These are phyloP conservation scores for Xiphophorus birchmanni DNA, from an alignment of 2,797 vertebrate genomes.

Conservation along the genomic window DNA sequence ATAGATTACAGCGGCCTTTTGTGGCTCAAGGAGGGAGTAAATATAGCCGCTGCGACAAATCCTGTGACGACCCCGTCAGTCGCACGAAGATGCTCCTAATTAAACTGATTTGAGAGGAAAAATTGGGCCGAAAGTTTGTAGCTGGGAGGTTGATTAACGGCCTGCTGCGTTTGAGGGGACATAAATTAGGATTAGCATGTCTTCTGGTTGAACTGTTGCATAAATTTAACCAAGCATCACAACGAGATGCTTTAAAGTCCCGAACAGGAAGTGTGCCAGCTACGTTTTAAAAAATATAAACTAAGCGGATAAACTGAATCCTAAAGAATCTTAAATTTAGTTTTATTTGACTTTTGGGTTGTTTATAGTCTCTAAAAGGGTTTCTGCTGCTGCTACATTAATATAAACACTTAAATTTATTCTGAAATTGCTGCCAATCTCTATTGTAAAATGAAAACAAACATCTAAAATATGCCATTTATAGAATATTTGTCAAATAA, in stretches of 20 bases:
- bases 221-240: neutral
- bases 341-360: neutral
- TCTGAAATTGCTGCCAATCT: neutral
- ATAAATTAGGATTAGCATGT: neutral
- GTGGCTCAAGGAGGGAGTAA: conserved; percentile 51
- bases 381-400: neutral
- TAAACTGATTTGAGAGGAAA: conserved; percentile 17
- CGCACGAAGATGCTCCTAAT: conserved; percentile 17
- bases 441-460: neutral
- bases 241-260: neutral
- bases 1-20: conserved; percentile 56
- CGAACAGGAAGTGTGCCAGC: neutral
- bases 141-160: neutral
- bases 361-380: neutral
- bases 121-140: neutral
- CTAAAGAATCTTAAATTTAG: neutral
- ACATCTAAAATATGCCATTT: neutral
- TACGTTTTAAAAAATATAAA: neutral
- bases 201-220: neutral
- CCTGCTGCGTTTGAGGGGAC: neutral
- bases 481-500: neutral
- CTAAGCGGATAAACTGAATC: neutral
- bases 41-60: conserved; percentile 59
- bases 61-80: conserved; percentile 34
- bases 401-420: neutral